phyloP scores from a whole-genome alignment of 2,113 vertebrate genomes.

The Salvelinus alpinus region DNA sequence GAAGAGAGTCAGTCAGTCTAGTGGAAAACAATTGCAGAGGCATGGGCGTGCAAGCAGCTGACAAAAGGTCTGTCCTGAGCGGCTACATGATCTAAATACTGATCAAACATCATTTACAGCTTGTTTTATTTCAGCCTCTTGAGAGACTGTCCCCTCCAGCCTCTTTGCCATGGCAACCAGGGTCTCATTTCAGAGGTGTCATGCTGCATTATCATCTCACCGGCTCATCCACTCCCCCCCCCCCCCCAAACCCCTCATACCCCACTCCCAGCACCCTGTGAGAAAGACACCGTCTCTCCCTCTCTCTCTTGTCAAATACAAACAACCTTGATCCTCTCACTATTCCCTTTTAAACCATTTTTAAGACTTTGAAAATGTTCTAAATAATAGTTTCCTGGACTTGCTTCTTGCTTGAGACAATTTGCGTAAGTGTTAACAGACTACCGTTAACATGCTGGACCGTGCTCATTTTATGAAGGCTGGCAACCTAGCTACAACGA shows the following conservation, averaged over 20 bases:
- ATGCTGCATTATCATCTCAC: constrained; percentile 76
- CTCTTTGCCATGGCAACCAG: constrained; percentile 95
- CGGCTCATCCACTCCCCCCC: constrained; percentile 56
- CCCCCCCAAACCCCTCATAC: constrained; percentile 52
- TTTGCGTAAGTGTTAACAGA: neutral
- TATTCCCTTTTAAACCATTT: neutral
- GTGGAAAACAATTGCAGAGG: constrained; percentile 28
- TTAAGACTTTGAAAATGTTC: neutral
- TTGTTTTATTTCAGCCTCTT: constrained; percentile 92
- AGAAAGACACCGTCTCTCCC: constrained; percentile 56
- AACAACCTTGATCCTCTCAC: neutral
- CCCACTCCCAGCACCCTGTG: constrained; percentile 60
- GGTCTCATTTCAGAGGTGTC: constrained; percentile 84
- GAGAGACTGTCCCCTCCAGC: constrained; percentile 90
- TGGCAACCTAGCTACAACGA: too few species aligned
- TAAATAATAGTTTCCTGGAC: neutral
- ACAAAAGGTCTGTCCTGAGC: constrained; percentile 77
- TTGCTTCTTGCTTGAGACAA: neutral
- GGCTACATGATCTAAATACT: constrained; percentile 98
- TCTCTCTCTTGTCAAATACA: constrained; percentile 31
- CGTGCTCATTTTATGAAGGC: too few species aligned
- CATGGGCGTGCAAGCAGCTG: constrained; percentile 66
- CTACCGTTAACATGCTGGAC: neutral
- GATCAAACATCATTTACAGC: constrained; percentile 99
- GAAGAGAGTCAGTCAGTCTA: constrained; percentile 1